Conservation (phyloP, 1,140 invertebrate genomes). For the Micrasema longulum region DNA sequence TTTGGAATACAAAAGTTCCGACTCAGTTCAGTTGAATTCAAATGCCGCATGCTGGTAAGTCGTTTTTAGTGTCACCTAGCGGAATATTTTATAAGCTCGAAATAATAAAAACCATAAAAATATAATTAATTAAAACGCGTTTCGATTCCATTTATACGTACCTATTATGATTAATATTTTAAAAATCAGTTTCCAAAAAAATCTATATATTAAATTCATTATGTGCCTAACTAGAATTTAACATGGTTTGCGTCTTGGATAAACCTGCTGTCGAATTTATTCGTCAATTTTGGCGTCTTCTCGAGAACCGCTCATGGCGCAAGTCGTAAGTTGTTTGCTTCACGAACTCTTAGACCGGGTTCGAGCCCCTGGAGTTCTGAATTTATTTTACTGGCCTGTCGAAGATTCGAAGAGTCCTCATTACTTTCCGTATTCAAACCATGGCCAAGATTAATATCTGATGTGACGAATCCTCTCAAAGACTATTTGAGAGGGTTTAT, state of each 20-base stretch:
- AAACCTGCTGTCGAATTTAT: background rate
- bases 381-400: constrained; percentile 40
- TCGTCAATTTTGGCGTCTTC: background rate
- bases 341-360: too few relatives aligned
- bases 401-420: constrained; percentile 47
- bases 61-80: background rate
- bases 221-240: too few relatives aligned
- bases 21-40: too few relatives aligned
- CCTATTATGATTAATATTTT: too few relatives aligned
- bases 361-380: constrained; percentile 32
- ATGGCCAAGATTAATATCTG: constrained; percentile 47
- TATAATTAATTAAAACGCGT: too few relatives aligned
- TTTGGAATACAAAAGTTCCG: constrained; percentile 1
- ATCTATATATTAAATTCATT: too few relatives aligned
- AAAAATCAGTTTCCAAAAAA: too few relatives aligned
- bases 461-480: constrained; percentile 41
- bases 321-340: background rate
- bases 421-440: constrained; percentile 47
- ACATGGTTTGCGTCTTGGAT: constrained; percentile 35
- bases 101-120: too few relatives aligned
- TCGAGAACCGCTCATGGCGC: background rate
- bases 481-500: constrained; percentile 34
- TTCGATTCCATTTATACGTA: too few relatives aligned
- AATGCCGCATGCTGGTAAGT: too few relatives aligned
- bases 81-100: constrained; percentile 15